These are phyloP conservation scores for Sturnus vulgaris DNA, from an alignment of 2,113 vertebrate species.

Conservation along the genomic window DNA sequence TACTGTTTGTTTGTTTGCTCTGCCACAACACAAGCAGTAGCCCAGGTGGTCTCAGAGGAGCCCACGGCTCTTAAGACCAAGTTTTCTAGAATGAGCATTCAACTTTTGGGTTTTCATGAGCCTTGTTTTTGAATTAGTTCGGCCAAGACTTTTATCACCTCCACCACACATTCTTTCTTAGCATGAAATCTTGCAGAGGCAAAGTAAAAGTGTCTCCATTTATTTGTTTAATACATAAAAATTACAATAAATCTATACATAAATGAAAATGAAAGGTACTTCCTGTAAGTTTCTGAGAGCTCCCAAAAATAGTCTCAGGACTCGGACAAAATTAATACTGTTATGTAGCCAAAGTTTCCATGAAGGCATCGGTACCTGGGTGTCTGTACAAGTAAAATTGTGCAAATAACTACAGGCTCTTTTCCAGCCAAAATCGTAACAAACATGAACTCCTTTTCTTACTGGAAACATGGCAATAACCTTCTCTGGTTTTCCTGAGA, in stretches of 20 bases:
- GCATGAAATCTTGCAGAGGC: neutral
- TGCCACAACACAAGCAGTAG: conserved; percentile 46
- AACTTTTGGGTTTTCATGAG: neutral
- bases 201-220: neutral
- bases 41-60: conserved; percentile 2
- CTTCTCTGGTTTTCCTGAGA: neutral
- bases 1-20: conserved; percentile 70
- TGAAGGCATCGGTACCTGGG: conserved; percentile 60
- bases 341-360: conserved; percentile 59
- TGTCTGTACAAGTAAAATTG: conserved; percentile 61
- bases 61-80: neutral
- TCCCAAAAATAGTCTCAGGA: conserved; percentile 65
- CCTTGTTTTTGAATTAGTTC: neutral
- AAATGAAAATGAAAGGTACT: conserved; percentile 63
- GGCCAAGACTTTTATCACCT: neutral
- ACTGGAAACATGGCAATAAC: neutral
- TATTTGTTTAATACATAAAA: conserved; percentile 34
- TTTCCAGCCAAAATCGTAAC: neutral
- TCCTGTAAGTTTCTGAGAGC: conserved; percentile 61
- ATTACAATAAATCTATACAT: conserved; percentile 35
- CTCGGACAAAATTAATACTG: conserved; percentile 66
- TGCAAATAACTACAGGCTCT: conserved; percentile 55
- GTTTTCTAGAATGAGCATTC: conserved; percentile 65
- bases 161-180: neutral
- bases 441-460: neutral